Conservation (phyloP, 2,113 vertebrate species). For the Phalacrocorax aristotelis region DNA sequence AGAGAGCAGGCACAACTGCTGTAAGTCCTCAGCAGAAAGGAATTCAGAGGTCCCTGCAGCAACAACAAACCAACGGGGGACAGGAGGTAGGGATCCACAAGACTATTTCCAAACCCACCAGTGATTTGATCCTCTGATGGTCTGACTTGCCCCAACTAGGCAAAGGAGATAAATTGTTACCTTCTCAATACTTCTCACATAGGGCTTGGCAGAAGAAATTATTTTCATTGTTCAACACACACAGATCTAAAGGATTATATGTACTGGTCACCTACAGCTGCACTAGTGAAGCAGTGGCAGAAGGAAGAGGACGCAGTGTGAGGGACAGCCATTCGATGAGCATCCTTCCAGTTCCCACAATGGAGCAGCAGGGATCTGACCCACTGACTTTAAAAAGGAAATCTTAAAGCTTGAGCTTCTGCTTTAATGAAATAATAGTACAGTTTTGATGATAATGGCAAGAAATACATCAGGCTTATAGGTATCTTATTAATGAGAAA, state of each 20-base stretch:
- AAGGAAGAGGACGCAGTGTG: not conserved
- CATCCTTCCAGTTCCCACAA: not conserved
- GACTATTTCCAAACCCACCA: not conserved
- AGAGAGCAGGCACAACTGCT: not conserved
- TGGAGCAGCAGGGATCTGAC: not conserved
- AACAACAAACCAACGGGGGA: not conserved
- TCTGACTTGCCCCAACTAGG: too few species aligned
- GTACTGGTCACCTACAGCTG: not conserved
- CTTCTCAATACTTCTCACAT: not conserved
- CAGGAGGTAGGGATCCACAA: not conserved
- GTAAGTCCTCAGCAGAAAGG: not conserved
- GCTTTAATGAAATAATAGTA: not conserved
- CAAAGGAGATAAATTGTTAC: not conserved
- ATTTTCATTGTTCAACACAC: not conserved
- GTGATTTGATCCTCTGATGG: not conserved
- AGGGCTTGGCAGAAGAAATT: not conserved
- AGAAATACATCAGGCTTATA: not conserved
- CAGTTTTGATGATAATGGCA: not conserved
- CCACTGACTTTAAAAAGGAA: not conserved
- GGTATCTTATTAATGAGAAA: conserved; percentile 25
- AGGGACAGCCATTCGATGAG: accelerated
- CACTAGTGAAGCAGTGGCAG: accelerated
- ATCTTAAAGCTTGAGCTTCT: not conserved
- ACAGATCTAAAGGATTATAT: not conserved
- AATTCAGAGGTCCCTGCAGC: not conserved